Conservation (phyloP, 2,888 invertebrate species). For the Ypsolopha scabrella region DNA sequence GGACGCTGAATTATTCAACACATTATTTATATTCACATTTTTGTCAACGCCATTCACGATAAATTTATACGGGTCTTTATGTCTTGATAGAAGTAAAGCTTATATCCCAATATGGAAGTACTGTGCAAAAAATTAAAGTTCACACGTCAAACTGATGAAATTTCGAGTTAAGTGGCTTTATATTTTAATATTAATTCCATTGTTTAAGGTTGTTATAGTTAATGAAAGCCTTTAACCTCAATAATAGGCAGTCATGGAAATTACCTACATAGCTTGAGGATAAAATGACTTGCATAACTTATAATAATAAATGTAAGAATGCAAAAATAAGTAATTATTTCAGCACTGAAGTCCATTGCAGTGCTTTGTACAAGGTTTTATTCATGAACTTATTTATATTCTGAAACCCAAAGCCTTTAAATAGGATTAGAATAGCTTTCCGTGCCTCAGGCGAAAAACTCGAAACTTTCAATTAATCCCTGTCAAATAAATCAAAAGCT, state of each 20-base stretch:
- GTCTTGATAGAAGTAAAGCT: constrained; percentile 69
- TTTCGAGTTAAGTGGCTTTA: no score
- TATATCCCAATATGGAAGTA: constrained; percentile 46
- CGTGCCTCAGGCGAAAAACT: neutral
- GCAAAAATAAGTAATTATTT: constrained; percentile 23
- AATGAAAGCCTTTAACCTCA: neutral
- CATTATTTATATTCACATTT: constrained; percentile 68
- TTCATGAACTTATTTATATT: constrained; percentile 28
- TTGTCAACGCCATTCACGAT: constrained; percentile 66
- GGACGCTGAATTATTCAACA: constrained; percentile 68
- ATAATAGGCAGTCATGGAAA: neutral
- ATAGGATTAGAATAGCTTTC: neutral
- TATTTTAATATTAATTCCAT: no score
- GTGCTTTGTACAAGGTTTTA: constrained; percentile 15
- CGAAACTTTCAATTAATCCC: neutral
- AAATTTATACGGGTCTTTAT: constrained; percentile 66
- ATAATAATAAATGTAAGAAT: constrained; percentile 14
- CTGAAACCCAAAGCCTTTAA: constrained; percentile 3
- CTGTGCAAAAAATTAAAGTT: constrained; percentile 29
- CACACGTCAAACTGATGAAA: neutral
- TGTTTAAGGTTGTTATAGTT: neutral
- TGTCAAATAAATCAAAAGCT: neutral
- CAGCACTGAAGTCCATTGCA: constrained; percentile 15
- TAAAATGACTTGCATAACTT: constrained; percentile 13
- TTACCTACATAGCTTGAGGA: neutral